These are phyloP conservation scores for Meloidogyne hapla DNA, from an alignment of 1,140 invertebrate genomes.

Conservation along the genomic window DNA sequence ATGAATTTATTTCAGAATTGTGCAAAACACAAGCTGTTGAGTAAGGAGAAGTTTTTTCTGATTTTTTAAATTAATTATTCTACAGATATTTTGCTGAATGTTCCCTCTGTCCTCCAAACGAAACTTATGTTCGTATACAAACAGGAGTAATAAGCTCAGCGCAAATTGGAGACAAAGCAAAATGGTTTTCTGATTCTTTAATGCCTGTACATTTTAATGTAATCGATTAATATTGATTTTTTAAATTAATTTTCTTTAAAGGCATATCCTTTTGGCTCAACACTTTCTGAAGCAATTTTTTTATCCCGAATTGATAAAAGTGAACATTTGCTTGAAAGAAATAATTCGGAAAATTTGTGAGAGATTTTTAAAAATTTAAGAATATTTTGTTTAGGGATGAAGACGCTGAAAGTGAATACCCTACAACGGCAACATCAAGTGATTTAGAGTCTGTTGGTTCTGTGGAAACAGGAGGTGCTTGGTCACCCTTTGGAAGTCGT, in stretches of 20 bases:
- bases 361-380: too few relatives aligned
- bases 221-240: slow-evolving; percentile 67
- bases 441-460: slow-evolving; percentile 36
- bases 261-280: slow-evolving; percentile 62
- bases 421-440: slow-evolving; percentile 29
- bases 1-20: slow-evolving; percentile 83
- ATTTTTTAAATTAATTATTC: too few relatives aligned
- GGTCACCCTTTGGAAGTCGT: slow-evolving; percentile 25
- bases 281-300: slow-evolving; percentile 64
- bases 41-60: not conserved
- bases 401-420: slow-evolving; percentile 14
- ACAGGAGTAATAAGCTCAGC: slow-evolving; percentile 86
- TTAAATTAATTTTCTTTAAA: slow-evolving; percentile 27
- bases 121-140: slow-evolving; percentile 91
- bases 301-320: slow-evolving; percentile 24
- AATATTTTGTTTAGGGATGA: slow-evolving; percentile 25
- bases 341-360: slow-evolving; percentile 7
- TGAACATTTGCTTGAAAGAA: slow-evolving; percentile 14
- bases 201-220: slow-evolving; percentile 87
- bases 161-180: slow-evolving; percentile 91
- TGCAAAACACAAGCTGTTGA: slow-evolving; percentile 67
- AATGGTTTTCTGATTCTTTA: slow-evolving; percentile 82
- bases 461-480: slow-evolving; percentile 15
- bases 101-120: slow-evolving; percentile 91
- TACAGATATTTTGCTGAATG: slow-evolving; percentile 88